Evolutionary conservation across 2,113 vertebrate species (phyloP), one percentile per base, ranked within the genome.

Genomic region (Thunnus maccoyii): DNA sequence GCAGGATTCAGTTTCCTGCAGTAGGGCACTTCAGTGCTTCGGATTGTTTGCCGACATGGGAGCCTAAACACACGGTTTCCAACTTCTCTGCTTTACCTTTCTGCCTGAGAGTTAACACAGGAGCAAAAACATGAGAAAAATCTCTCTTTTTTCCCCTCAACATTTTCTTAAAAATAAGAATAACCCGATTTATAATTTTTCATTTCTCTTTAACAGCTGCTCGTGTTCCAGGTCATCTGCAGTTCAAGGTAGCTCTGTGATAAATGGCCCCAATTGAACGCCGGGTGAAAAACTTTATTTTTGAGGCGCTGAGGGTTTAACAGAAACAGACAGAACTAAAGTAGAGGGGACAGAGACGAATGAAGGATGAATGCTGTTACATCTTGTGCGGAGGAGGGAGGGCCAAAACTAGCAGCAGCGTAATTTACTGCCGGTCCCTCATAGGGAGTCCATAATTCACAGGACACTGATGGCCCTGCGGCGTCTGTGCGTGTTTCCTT

Each of bases 331-430:
- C 64, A 68, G 54, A 67, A 56, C 22, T 36, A n/a, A 56, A 52
- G 41, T 30, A 20, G 47, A 5, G 15, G 25, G 47, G 56, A 57
- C 54, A 15, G 76, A 52, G 80, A 25, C 30, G 47, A 62, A 74
- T 47, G 81, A 81, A 16, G 54, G 62, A 80, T 69, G 74, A 41
- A 22, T 63, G 78, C 52, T 72, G 88, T 79, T 84, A 18, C 32
- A 52, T 78, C 62, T 76, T 51, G 85, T 69, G 79, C 18, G 4
- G 66, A 54, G 69, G 62, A 76, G 77, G 56, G 54, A 44, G 12
- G 27, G 89, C 93, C 89, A 92, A 89, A 86, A 79, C 72, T 83
- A 91, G 87, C 88, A 89, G 84, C 88, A 48, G 22, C 2, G 17
- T 71, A 73, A 89, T 91, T 91, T 85, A 90, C 81, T 77, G 90